phyloP scores from a whole-genome alignment of 2,888 invertebrate species.

The Nemotelus nigrinus region DNA sequence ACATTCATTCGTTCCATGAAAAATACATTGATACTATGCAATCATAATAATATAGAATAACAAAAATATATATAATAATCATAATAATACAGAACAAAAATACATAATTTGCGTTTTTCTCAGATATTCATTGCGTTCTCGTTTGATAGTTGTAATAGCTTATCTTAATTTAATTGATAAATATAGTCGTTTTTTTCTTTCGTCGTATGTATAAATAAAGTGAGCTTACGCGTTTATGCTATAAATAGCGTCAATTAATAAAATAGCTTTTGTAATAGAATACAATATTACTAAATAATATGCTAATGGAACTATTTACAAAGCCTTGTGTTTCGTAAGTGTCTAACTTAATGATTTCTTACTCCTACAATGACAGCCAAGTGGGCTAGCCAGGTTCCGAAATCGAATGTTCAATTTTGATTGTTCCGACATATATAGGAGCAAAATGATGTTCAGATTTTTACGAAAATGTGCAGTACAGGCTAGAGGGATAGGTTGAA shows the following conservation, averaged over 20 bases:
- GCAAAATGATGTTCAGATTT: background rate
- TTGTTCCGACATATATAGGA: background rate
- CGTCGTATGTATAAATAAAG: conserved; percentile 13
- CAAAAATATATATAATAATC: conserved; percentile 13
- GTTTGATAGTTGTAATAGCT: no score
- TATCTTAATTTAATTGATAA: background rate
- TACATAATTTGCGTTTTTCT: conserved; percentile 11
- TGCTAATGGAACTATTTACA: conserved; percentile 4
- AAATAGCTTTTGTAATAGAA: conserved; percentile 13
- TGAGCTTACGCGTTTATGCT: background rate
- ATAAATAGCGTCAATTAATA: conserved; percentile 18
- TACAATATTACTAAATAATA: conserved; percentile 5
- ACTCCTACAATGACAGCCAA: conserved; percentile 3
- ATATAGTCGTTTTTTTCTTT: conserved; percentile 4
- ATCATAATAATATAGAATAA: conserved; percentile 14
- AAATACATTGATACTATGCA: conserved; percentile 23
- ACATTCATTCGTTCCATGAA: conserved; percentile 4
- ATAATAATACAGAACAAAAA: conserved; percentile 32
- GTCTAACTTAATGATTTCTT: background rate
- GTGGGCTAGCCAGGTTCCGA: background rate
- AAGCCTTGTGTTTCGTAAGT: background rate
- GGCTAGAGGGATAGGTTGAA: background rate
- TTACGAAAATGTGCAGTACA: background rate
- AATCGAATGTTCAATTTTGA: no score
- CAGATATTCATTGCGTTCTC: background rate